Percentiles rank a stretch among this genome's conserved stretches.
Conservation (phyloP, 2,113 vertebrate genomes). For the Sardina pilchardus region DNA sequence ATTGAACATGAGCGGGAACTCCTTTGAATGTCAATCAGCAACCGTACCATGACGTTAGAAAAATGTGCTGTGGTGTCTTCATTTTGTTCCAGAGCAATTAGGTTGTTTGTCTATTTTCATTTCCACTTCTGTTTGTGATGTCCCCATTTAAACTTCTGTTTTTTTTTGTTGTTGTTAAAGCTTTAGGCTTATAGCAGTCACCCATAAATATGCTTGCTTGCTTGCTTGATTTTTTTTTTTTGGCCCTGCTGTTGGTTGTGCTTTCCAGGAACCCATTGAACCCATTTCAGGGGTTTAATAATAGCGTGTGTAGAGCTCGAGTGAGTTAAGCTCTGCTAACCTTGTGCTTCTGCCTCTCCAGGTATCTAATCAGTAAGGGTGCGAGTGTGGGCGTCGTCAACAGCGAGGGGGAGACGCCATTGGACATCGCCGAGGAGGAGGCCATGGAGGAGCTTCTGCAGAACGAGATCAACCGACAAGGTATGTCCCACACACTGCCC, state of each 20-base stretch:
- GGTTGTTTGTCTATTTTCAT: too few relatives aligned
- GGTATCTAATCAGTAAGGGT: conserved; percentile 94
- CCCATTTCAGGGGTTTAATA: not conserved
- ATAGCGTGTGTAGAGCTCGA: not conserved
- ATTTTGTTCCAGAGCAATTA: too few relatives aligned
- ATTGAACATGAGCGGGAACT: too few relatives aligned
- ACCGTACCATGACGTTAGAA: too few relatives aligned
- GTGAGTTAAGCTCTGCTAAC: not conserved
- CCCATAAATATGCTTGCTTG: not conserved
- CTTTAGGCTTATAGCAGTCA: too few relatives aligned
- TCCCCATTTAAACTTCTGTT: too few relatives aligned
- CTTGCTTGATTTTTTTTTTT: not conserved
- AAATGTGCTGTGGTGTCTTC: too few relatives aligned
- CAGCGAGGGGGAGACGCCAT: conserved; percentile 97
- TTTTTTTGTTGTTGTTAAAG: too few relatives aligned
- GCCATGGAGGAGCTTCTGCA: conserved; percentile 97
- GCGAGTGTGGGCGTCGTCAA: conserved; percentile 95
- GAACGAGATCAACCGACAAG: conserved; percentile 97
- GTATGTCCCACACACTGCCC: conserved; percentile 62
- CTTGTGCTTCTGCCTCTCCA: conserved; percentile 57
- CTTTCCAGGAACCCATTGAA: not conserved
- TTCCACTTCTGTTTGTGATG: too few relatives aligned
- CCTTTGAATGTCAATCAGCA: too few relatives aligned
- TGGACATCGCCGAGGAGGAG: conserved; percentile 98
- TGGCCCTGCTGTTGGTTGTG: not conserved